These are phyloP conservation scores for Champsocephalus esox DNA, from an alignment of 2,797 vertebrate species.

Conservation along the genomic window DNA sequence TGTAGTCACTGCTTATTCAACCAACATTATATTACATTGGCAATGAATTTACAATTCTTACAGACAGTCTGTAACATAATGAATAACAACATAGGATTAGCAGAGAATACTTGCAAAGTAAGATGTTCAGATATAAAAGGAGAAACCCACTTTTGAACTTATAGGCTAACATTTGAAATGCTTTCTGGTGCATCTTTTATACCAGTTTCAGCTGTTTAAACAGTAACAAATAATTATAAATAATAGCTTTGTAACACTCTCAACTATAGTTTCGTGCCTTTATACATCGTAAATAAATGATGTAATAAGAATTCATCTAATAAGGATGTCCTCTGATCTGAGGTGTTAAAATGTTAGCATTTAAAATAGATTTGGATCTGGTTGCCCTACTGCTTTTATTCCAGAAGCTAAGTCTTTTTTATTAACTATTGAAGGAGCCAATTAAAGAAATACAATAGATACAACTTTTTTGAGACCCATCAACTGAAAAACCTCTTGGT, in stretches of 20 bases:
- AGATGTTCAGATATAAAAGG: background rate
- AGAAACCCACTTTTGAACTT: background rate
- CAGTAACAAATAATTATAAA: background rate
- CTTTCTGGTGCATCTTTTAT: background rate
- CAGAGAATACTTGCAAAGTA: background rate
- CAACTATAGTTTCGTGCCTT: background rate
- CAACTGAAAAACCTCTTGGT: no score
- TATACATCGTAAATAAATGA: background rate
- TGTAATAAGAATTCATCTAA: background rate
- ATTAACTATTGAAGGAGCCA: background rate
- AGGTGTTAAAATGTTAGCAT: background rate
- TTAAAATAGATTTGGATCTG: background rate
- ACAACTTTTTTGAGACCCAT: no score
- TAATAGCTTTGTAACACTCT: background rate
- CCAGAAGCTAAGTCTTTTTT: no score
- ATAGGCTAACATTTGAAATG: background rate
- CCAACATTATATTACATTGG: background rate
- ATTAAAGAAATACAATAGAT: background rate
- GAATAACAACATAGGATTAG: background rate
- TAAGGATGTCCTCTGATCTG: background rate
- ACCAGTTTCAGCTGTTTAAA: background rate
- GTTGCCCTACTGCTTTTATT: background rate
- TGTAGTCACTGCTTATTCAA: background rate
- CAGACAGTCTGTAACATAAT: no score
- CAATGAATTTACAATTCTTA: background rate